Base-by-base conservation (phyloP, 1,140 invertebrate species). In the Magallana ariakensis region DNA sequence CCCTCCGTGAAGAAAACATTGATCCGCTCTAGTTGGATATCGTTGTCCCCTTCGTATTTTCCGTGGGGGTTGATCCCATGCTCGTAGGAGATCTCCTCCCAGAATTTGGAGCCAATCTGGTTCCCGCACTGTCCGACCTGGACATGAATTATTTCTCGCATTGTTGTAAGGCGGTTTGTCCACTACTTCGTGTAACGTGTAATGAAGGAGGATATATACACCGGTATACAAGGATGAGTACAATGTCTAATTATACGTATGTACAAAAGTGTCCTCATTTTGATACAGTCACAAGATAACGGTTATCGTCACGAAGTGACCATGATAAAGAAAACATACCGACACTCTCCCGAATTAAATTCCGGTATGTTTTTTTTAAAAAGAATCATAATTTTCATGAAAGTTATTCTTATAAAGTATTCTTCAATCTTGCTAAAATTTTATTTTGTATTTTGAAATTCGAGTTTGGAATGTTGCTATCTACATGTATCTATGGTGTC, bases 81-180 rank as follows among this genome's bases (percentile, higher is more conserved):
- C 85, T 90, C 75, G 6, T 53, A 57, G 4, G 84, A 70, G 53
- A 88, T 88, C 19, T 82, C 84, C 66, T 88, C 84, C 87, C 87
- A 88, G 54, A 88, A 88, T 95, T 97, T 97, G 10, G 87, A 82
- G 53, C 87, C 87, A n/a, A 88, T 88, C 75, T 88, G 87, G 55
- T 88, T 88, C 8, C 87, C 84, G 75, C 87, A 88, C 60, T 88
- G 87, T 53, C 87, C 87, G 5, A 81, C 84, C 70, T 88, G 87
- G 15, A 88, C 57, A 83, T 85, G 84, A 26, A 88, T 56, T 22
- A 88, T 88, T 85, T 88, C 87, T 60, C 87, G 10, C 87, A 88
- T 85, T 33, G 7, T 75, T 22, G 6, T 26, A 19, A 3, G 16
- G 7, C 11, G 62, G 19, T 22, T 22, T 46, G 33, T 46, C 26